These are phyloP conservation scores for Carettochelys insculpta DNA, from an alignment of 2,113 vertebrate species.

Conservation along the genomic window DNA sequence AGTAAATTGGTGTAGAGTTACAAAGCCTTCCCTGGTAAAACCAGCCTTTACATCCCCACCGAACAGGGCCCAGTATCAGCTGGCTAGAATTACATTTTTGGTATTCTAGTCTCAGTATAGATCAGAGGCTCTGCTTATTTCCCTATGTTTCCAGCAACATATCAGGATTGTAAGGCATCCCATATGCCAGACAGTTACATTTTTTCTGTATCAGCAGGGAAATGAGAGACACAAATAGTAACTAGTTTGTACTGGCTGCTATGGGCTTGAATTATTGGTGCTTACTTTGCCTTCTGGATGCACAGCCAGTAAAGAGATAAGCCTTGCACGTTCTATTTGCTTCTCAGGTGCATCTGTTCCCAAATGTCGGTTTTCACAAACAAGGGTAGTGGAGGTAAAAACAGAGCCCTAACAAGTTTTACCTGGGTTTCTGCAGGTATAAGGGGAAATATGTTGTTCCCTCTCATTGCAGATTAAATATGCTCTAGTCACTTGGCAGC, in stretches of 20 bases:
- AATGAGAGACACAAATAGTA: slow-evolving; percentile 18
- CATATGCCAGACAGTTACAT: slow-evolving; percentile 7
- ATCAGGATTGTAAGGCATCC: not conserved
- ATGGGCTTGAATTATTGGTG: not conserved
- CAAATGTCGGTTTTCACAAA: not conserved
- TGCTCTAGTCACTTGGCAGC: not conserved
- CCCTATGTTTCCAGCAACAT: not conserved
- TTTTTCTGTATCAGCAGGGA: not conserved
- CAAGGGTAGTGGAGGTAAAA: not conserved
- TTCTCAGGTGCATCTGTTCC: not conserved
- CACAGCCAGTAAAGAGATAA: not conserved
- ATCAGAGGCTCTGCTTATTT: not conserved
- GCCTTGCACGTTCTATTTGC: not conserved
- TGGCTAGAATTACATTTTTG: not conserved
- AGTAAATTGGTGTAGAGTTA: not conserved
- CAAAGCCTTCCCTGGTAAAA: not conserved
- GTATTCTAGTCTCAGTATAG: not conserved
- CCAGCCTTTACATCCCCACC: not conserved
- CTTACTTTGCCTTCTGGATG: not conserved
- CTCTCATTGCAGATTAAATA: not conserved
- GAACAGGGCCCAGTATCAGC: not conserved
- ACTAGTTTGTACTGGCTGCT: not conserved
- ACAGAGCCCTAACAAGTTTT: not conserved
- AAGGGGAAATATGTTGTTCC: not conserved
- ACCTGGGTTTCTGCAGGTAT: not conserved